Conservation (phyloP, 2,797 vertebrate species). For the Trachurus trachurus region DNA sequence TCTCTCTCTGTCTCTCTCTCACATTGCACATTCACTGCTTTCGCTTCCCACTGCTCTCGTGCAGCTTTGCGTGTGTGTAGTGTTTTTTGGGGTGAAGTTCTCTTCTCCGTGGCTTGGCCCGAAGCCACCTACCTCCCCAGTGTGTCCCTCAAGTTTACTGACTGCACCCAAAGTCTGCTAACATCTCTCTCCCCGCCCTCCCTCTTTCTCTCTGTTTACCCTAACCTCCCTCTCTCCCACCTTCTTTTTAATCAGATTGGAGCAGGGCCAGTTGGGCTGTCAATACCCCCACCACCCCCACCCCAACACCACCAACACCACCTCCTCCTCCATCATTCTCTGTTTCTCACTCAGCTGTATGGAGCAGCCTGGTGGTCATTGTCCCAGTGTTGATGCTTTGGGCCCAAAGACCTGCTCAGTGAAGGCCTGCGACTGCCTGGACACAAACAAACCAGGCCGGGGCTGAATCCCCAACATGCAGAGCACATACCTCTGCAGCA, state of each 20-base stretch:
- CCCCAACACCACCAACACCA: background rate
- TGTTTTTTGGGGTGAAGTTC: conserved; percentile 48
- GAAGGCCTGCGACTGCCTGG: conserved; percentile 45
- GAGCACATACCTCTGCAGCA: conserved; percentile 41
- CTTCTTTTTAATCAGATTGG: conserved; percentile 57
- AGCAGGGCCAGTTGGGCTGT: conserved; percentile 59
- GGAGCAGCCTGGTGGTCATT: conserved; percentile 45
- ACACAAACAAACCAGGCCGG: conserved; percentile 28
- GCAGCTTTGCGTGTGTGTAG: conserved; percentile 42
- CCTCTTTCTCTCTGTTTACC: background rate
- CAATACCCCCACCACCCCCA: conserved; percentile 19
- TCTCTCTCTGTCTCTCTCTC: conserved; percentile 39
- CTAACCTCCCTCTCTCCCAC: conserved; percentile 32
- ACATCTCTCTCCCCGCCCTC: background rate
- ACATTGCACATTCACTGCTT: conserved; percentile 60
- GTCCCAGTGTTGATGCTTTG: conserved; percentile 51
- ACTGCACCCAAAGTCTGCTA: conserved; percentile 48
- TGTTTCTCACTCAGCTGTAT: conserved; percentile 34
- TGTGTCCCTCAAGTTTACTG: conserved; percentile 39
- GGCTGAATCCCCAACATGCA: conserved; percentile 38
- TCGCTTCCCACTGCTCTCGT: conserved; percentile 43
- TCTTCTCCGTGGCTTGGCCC: conserved; percentile 33
- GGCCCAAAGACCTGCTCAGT: conserved; percentile 51
- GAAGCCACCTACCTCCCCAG: conserved; percentile 13
- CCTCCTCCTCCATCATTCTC: conserved; percentile 6